Evolutionary conservation across 2,888 invertebrate species (phyloP).

Genomic region (Acanthosoma haemorrhoidale): DNA sequence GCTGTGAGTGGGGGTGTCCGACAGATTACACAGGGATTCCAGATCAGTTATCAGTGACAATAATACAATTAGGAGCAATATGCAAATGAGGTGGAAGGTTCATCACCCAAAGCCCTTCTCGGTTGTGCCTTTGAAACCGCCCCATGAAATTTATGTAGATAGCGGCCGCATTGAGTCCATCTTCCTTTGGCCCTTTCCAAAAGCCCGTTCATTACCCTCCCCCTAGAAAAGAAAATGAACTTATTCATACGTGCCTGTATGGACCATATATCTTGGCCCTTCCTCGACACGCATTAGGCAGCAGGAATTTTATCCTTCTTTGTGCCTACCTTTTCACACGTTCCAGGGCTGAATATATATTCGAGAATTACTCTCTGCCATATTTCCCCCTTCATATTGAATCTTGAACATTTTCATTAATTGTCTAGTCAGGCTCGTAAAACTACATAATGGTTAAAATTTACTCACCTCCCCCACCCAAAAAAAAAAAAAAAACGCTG

Average conservation of each 20-base stretch:
- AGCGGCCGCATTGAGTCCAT: not conserved
- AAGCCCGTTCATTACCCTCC: not conserved
- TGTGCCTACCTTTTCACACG: not conserved
- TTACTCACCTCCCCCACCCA: no score
- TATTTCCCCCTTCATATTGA: not conserved
- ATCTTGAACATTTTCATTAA: no score
- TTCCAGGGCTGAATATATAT: not conserved
- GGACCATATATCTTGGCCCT: not conserved
- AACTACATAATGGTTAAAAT: no score
- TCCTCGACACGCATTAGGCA: not conserved
- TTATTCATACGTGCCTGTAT: constrained; percentile 9
- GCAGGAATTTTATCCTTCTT: not conserved
- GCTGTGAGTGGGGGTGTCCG: no score
- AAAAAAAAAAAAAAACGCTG: no score
- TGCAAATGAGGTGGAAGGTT: not conserved
- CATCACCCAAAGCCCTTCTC: not conserved
- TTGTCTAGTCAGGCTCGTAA: no score
- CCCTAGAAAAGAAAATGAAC: constrained; percentile 6
- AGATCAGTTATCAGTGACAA: not conserved
- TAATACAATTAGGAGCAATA: not conserved
- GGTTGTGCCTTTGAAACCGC: no score
- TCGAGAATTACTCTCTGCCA: not conserved
- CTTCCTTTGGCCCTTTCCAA: no score
- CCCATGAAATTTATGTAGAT: not conserved
- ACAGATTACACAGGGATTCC: no score